Conservation (phyloP, 2,113 vertebrate species). For the Bagarius yarrelli region DNA sequence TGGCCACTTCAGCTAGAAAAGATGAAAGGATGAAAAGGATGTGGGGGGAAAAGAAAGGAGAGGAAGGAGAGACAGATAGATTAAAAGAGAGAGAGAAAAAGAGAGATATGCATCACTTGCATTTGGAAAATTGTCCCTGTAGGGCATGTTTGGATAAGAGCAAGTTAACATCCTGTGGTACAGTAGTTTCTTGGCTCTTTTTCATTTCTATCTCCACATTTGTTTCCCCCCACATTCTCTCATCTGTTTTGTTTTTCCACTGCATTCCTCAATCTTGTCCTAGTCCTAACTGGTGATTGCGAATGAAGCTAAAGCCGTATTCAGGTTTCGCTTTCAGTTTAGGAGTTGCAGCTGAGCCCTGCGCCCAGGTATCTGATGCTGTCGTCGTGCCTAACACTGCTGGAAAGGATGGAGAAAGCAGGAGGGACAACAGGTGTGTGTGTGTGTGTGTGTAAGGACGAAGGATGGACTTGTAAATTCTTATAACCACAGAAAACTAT, state of each 20-base stretch:
- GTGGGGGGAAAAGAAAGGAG: conserved; percentile 35
- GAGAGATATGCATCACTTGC: conserved; percentile 41
- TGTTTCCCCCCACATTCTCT: neutral
- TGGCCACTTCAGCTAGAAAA: conserved; percentile 46
- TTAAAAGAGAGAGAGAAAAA: conserved; percentile 5
- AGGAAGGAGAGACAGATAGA: neutral
- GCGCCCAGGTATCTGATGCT: conserved; percentile 34
- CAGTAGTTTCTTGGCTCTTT: conserved; percentile 66
- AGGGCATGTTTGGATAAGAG: conserved; percentile 69
- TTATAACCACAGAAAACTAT: neutral
- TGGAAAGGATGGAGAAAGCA: neutral
- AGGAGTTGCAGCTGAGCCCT: conserved; percentile 29
- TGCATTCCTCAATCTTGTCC: conserved; percentile 8
- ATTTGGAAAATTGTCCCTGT: conserved; percentile 55
- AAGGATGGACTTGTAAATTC: neutral
- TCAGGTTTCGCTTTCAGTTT: conserved; percentile 19
- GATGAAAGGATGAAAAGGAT: conserved; percentile 3
- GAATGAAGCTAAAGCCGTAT: conserved; percentile 14
- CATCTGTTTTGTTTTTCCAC: neutral
- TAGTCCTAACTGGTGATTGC: conserved; percentile 14
- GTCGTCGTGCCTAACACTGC: conserved; percentile 16
- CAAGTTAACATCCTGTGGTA: conserved; percentile 58
- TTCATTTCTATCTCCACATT: neutral
- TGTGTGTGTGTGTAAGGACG: neutral
- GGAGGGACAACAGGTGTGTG: neutral